Base-by-base conservation (phyloP, 1,140 invertebrate genomes). In the Conopomorpha cramerella region DNA sequence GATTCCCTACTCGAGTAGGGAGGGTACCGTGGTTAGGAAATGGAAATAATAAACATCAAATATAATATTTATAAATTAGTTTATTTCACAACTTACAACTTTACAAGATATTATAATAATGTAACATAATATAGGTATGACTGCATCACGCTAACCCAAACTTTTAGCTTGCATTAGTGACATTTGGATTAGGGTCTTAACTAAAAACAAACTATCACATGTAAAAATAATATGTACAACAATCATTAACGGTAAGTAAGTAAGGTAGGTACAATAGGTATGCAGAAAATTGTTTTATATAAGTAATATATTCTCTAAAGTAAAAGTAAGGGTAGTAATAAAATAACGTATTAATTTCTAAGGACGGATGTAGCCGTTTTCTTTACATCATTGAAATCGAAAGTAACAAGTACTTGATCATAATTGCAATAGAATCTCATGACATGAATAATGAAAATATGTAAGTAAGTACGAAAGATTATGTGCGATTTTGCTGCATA, bases 31-130 rank as follows among this genome's bases (percentile, higher is more conserved):
- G n/a, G n/a, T n/a, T n/a, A n/a, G 10, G 19, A 23, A 23, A 23
- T 23, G 10, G 4, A 23, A 23, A 23, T 23, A 4, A 23, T 6
- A 10, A 11, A 23, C 10, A 26, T 13, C 2, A n/a, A 39, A 14
- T 26, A 15, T 39, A 11, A 38, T 39, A 30, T 39, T 51, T 60
- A 63, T 74, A 70, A 72, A 68, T 71, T 64, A 70, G 48, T 74
- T 72, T 70, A 74, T 68, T 74, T 72, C 65, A 68, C 58, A 71
- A 70, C 65, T 71, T 70, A 73, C 51, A 33, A 43, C 48, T 45
- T 30, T 38, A 36, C 34, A 53, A 43, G 52, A 65, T 67, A 73
- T 70, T 50, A 53, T n/a, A n/a, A n/a, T n/a, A n/a, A n/a, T n/a
- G n/a, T n/a, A n/a, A n/a, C n/a, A n/a, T n/a, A n/a, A n/a, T n/a